Evolutionary conservation across 2,113 vertebrate species (phyloP), one percentile per base, ranked within the genome.

Genomic region (Bos taurus): DNA sequence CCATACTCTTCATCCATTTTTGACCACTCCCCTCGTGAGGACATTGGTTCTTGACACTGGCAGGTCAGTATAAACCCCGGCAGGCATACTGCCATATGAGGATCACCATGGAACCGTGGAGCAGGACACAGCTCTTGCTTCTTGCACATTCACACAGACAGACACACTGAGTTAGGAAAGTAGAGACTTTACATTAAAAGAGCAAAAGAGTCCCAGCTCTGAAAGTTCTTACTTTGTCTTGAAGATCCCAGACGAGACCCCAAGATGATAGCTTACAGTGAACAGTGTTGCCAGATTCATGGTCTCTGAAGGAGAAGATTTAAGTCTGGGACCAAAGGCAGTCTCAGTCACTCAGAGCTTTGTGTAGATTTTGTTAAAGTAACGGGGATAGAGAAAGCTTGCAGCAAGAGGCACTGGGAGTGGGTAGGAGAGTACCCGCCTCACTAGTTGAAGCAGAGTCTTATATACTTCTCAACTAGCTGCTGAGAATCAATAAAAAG

Each of bases 201-300:
- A 23, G n/a, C 67, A 40, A 71, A 6, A 23, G 19, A 23, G 67
- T 40, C n/a, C n/a, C 67, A 71, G 19, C n/a, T 40, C n/a, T 71
- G n/a, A 40, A 40, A 5, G 0, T 71, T 71, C 67, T 40, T 13
- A 71, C n/a, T n/a, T 71, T 71, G 67, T 71, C 10, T 36, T 23
- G 10, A 40, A 40, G 67, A 40, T 71, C 67, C 67, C 0, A 1
- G 67, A 71, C 0, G 1, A 71, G 19, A 71, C 67, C n/a, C 67
- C 67, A 6, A 13, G 67, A 23, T 71, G 67, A 40, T 12, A 40
- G 67, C n/a, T 71, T 40, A 71, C 67, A 23, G 67, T 12, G n/a
- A 71, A 23, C 1, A 0, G n/a, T 13, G n/a, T 40, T 71, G 67
- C 10, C 67, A 40, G 19, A 40, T 13, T 40, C 5, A 6, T 71